Evolutionary conservation across 2,797 vertebrate species (phyloP).

Genomic region (Bucorvus abyssinicus): DNA sequence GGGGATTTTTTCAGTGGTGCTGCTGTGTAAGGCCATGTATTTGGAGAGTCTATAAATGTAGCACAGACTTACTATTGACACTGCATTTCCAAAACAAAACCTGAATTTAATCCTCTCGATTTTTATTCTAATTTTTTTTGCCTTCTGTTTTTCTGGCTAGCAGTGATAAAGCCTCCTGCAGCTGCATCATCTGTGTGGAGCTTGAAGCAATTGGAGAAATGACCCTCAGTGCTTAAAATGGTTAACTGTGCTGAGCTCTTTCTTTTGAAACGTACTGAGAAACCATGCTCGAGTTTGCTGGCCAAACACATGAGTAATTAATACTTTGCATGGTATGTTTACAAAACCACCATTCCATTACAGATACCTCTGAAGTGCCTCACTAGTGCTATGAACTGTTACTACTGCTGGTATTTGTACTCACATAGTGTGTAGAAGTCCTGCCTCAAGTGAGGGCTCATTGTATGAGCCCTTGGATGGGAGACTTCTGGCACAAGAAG

Average conservation of each 20-base stretch:
- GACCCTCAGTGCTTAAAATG: neutral
- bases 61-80: neutral
- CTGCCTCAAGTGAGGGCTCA: neutral
- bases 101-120: neutral
- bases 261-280: neutral
- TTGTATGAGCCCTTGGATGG: neutral
- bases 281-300: neutral
- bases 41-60: neutral
- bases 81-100: neutral
- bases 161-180: neutral
- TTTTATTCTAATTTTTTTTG: neutral
- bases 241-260: neutral
- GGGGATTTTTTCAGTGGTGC: neutral
- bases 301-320: neutral
- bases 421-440: neutral
- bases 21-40: neutral
- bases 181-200: neutral
- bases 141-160: neutral
- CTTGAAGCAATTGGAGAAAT: neutral
- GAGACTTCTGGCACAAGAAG: neutral
- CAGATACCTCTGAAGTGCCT: neutral
- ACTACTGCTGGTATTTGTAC: neutral
- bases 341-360: neutral
- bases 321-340: neutral
- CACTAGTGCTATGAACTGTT: neutral